Percentiles rank a stretch among this genome's conserved stretches.
Conservation (phyloP, 2,888 invertebrate species). For the Neria commutata region DNA sequence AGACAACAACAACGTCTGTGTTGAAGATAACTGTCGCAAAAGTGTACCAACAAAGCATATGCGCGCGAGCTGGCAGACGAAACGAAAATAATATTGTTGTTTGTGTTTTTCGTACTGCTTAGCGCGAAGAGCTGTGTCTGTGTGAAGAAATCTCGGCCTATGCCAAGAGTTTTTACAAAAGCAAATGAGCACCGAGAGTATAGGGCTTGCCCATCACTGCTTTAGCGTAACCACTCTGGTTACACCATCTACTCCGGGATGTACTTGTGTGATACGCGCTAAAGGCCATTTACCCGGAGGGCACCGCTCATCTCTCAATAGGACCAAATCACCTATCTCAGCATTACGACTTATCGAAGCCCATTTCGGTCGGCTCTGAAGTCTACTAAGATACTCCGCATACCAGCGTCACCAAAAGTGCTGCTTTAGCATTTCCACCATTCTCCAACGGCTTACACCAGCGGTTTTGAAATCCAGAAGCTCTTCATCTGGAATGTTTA, state of each 20-base stretch:
- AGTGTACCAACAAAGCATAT: too few species aligned
- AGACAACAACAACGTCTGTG: too few species aligned
- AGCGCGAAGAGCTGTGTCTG: too few species aligned
- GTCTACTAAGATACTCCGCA: conserved; percentile 3
- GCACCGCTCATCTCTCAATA: neutral
- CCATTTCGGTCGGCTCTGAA: conserved; percentile 9
- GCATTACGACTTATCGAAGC: neutral
- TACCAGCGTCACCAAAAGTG: conserved; percentile 16
- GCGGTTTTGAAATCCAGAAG: neutral
- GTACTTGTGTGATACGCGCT: neutral
- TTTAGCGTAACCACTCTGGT: conserved; percentile 16
- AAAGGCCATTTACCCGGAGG: neutral
- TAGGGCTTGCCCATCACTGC: too few species aligned
- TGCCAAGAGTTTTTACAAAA: too few species aligned
- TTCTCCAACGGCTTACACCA: conserved; percentile 5
- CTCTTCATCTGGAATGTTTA: neutral
- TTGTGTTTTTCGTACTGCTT: too few species aligned
- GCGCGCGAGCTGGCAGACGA: too few species aligned
- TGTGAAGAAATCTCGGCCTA: too few species aligned
- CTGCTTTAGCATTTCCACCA: neutral
- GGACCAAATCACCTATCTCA: neutral
- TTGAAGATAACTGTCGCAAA: too few species aligned
- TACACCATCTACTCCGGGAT: conserved; percentile 16
- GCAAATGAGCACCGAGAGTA: too few species aligned
- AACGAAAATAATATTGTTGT: too few species aligned